Evolutionary conservation across 2,888 invertebrate species (phyloP), one percentile per base, ranked within the genome.

Genomic region (Oeneis ivallda): DNA sequence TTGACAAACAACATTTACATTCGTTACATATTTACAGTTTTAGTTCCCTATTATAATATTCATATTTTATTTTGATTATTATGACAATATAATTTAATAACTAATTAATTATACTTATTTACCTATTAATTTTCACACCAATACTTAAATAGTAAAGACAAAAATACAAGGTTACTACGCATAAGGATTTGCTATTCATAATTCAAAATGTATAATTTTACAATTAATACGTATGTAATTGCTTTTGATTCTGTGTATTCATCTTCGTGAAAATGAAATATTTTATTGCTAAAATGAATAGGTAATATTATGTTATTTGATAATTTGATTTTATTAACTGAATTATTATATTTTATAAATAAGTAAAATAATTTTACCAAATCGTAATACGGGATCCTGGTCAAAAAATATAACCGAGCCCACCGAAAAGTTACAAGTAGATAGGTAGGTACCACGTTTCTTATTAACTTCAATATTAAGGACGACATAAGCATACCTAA

Each of bases 21-120:
- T 63, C 13, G 60, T 56, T 61, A 15, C 39, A 8, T 67, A 68
- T 68, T 62, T 68, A 68, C 68, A 68, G 56, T 68, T 58, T 19
- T 50, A 58, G 32, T 67, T 62, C 34, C 37, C 17, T 17, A 58
- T 47, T 62, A 58, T 58, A 41, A 58, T 58, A 41, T 49, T 57
- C 2, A n/a, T 39, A 8, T 10, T 58, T 52, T 45, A 45, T 45
- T 47, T 47, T 17, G 9, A 17, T 47, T 47, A 17, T 8, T 59
- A 50, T 19, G 9, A 58, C 26, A 17, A 17, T 59, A 50, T 19
- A 13, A 58, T 32, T 39, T 19, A 41, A 47, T 26, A 58, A 41
- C 13, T 58, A 37, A 50, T 17, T 57, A 37, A 49, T 43, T 50
- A 57, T 41, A 47, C 13, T 34, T 37, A 37, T 7, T 5, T 37